A percentile compares a stretch with the other conserved stretches of the same genome.
Conservation (phyloP, 2,888 invertebrate genomes). For the Drosophila quasianomalipes region DNA sequence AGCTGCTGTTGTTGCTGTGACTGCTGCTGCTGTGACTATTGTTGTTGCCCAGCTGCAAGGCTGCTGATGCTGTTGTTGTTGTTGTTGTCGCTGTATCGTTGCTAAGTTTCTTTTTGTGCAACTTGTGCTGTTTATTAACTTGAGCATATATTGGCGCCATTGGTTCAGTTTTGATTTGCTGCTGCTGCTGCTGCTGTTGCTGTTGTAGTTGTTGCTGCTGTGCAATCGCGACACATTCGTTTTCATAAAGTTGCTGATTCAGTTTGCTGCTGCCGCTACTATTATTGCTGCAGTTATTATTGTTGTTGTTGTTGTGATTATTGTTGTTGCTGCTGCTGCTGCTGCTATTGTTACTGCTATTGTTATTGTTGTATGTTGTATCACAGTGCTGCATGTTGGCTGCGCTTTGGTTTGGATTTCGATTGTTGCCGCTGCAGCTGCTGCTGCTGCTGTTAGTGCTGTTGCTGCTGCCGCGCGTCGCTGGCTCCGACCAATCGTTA, state of each 20-base stretch:
- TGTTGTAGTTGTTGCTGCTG: constrained; percentile 51
- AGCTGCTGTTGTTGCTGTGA: constrained; percentile 64
- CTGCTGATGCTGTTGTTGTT: constrained; percentile 29
- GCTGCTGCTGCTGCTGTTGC: constrained; percentile 22
- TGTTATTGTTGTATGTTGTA: constrained; percentile 49
- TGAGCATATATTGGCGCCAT: constrained; percentile 84
- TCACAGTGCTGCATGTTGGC: constrained; percentile 53
- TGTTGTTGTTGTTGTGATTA: constrained; percentile 40
- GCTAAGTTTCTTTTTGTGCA: constrained; percentile 82
- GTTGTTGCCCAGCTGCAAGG: constrained; percentile 48
- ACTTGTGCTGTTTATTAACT: constrained; percentile 85
- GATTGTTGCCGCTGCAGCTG: constrained; percentile 44
- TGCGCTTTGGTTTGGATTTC: constrained; percentile 19
- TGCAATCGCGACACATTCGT: constrained; percentile 79
- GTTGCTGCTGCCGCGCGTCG: constrained; percentile 37
- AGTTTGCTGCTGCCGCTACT: constrained; percentile 49
- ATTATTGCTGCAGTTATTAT: constrained; percentile 3
- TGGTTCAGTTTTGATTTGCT: constrained; percentile 22
- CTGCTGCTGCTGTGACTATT: constrained; percentile 47
- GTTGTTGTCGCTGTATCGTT: constrained; percentile 17
- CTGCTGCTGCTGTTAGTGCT: constrained; percentile 42
- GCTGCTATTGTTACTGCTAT: constrained; percentile 35
- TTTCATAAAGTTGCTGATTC: constrained; percentile 82
- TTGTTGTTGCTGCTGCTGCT: constrained; percentile 37
- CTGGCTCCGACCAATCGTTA: constrained; percentile 87